Percentiles rank a stretch among this genome's conserved stretches.
Evolutionary conservation across 2,113 vertebrate species (phyloP).

Genomic region (Pedetes capensis): DNA sequence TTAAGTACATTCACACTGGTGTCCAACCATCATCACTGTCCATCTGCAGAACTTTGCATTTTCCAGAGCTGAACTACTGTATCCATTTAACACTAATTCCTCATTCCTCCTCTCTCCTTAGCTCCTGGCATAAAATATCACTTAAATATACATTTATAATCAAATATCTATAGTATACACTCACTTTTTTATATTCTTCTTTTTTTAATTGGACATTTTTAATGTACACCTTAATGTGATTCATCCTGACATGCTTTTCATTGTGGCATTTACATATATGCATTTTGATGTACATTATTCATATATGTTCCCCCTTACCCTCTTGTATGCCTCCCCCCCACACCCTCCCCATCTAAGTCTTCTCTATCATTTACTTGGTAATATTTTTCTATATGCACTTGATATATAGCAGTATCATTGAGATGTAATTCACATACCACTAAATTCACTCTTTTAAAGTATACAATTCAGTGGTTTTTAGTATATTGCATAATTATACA

Average conservation of each 20-base stretch:
- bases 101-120: neutral
- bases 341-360: no score
- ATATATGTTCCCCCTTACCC: no score
- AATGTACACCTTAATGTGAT: no score
- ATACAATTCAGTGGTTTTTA: conserved; percentile 23
- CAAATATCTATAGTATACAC: conserved; percentile 22
- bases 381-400: no score
- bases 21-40: neutral
- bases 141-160: conserved; percentile 33
- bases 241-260: no score
- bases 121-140: conserved; percentile 16
- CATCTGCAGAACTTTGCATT: neutral
- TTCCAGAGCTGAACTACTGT: conserved; percentile 13
- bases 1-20: neutral
- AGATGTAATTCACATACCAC: conserved; percentile 6
- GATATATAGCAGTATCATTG: conserved; percentile 29
- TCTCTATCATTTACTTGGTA: no score
- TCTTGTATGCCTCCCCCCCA: no score
- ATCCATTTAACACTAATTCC: neutral
- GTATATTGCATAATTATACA: conserved; percentile 27
- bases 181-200: neutral
- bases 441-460: conserved; percentile 17
- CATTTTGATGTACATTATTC: no score
- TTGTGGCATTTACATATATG: no score
- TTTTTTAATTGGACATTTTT: no score